Evolutionary conservation across 2,797 vertebrate species (phyloP).

Genomic region (Harpagifer antarcticus): DNA sequence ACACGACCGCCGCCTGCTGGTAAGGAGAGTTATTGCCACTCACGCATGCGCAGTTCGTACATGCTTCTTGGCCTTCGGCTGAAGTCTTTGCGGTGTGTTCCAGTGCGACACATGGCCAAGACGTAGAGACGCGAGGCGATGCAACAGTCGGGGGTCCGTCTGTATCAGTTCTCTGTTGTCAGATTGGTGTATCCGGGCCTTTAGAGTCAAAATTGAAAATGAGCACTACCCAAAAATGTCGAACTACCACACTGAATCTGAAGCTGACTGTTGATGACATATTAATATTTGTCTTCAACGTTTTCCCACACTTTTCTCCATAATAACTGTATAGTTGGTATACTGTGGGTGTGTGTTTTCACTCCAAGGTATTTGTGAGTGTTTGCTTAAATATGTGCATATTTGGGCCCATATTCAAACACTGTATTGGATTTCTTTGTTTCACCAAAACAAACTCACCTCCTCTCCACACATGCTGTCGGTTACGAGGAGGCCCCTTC

Average conservation of each 20-base stretch:
- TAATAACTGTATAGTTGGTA: too few relatives aligned
- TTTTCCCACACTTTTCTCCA: background rate
- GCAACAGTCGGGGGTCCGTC: too few relatives aligned
- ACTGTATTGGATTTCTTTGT: constrained; percentile 3
- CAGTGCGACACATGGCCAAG: too few relatives aligned
- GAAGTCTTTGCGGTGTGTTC: too few relatives aligned
- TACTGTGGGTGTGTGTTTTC: background rate
- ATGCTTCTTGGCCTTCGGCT: too few relatives aligned
- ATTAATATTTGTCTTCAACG: background rate
- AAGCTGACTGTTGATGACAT: background rate
- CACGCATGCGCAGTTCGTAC: too few relatives aligned
- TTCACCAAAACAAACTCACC: background rate
- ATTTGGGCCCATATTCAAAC: background rate
- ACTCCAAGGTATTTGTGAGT: background rate
- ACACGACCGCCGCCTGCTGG: too few relatives aligned
- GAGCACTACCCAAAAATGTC: background rate
- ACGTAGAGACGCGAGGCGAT: too few relatives aligned
- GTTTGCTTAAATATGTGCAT: constrained; percentile 1
- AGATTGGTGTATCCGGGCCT: too few relatives aligned
- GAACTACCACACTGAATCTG: fast-evolving
- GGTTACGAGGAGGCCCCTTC: constrained; percentile 12
- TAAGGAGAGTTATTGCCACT: too few relatives aligned
- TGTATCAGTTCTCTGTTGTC: too few relatives aligned
- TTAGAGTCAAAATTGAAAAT: too few relatives aligned
- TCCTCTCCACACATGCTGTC: constrained; percentile 11